Evolutionary conservation across 2,888 invertebrate genomes (phyloP), one percentile per base, ranked within the genome.

Genomic region (Stegana nigrithorax): DNA sequence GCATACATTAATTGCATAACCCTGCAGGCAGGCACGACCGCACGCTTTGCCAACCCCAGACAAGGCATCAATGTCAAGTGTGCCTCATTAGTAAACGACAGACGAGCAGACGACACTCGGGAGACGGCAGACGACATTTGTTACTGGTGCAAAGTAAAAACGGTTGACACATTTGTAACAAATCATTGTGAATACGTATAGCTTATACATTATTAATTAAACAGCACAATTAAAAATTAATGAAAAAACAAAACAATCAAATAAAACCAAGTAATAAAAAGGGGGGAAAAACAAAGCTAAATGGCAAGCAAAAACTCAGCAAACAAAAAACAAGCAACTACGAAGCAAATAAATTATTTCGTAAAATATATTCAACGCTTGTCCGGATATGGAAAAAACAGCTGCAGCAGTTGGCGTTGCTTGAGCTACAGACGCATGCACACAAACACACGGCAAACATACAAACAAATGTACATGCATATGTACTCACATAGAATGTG

Each of bases 131-230:
- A n/a, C 10, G 39, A 4, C 17, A n/a, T 39, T 10, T 39, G 14
- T 14, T 25, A 19, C 29, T 27, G 29, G 17, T 29, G 29, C 19
- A 50, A n/a, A n/a, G 27, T 51, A 29, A 21, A 51, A 27, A 29
- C 27, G 27, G 19, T 51, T 27, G 51, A 29, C 51, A 51, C 51
- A 51, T 51, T 51, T 51, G 29, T 51, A 51, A 51, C 51, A 51
- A 51, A 51, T 51, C 51, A 51, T 51, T 51, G 17, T 17, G 23
- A 51, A 45, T n/a, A n/a, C n/a, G n/a, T n/a, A n/a, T 51, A 19
- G 29, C 23, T 55, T 36, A 55, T 55, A 36, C 32, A 51, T 51
- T 21, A 55, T 55, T 55, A 55, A 55, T 32, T 36, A 21, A 55
- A 32, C 32, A 23, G 25, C 10, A 47, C 14, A 55, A 55, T 55